Evolutionary conservation across 2,797 vertebrate species (phyloP), one percentile per base, ranked within the genome.

Genomic region (Argentina silus): DNA sequence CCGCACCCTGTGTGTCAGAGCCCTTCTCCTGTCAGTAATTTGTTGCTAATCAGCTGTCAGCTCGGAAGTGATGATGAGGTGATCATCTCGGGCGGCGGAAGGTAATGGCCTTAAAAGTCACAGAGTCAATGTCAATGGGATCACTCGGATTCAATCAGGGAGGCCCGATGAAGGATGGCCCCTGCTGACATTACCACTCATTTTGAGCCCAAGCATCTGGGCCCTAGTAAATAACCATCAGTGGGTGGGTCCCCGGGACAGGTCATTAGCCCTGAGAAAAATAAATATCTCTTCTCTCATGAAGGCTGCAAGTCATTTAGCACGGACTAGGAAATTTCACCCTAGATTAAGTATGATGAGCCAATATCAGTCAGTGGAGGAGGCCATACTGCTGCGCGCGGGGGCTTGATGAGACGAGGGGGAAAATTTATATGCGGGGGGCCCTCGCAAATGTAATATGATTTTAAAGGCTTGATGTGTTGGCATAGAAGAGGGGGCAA

Each of bases 151-250:
- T 97, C 96, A 97, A 97, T 97, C 97, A 96, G 94, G 92, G 94
- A 85, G 88, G 90, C 93, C 90, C 91, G 91, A 94, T 97, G 96
- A 99, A 93, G 92, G 95, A 98, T 97, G 96, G 96, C 94, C 88
- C 96, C 95, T 91, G 95, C 95, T 97, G 97, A 98, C 97, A 98
- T 96, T 96, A 98, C 96, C 96, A 96, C 96, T 98, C 97, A 98
- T 96, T 97, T 97, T 99, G 97, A 98, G 97, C 93, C 94, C 95
- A 93, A 98, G 97, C 98, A 99, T 99, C 98, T 99, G 98, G 97
- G 96, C 95, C 96, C 98, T 95, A 97, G 97, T 99, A 99, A 99
- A 99, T 99, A 99, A 98, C 95, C 96, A 98, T 98, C 96, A 97
- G 97, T 97, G 96, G 97, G 97, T 93, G 97, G 97, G 97, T 95